Evolutionary conservation across 2,113 vertebrate genomes (phyloP), one percentile per base, ranked within the genome.

Genomic region (Amblyornis subalaris): DNA sequence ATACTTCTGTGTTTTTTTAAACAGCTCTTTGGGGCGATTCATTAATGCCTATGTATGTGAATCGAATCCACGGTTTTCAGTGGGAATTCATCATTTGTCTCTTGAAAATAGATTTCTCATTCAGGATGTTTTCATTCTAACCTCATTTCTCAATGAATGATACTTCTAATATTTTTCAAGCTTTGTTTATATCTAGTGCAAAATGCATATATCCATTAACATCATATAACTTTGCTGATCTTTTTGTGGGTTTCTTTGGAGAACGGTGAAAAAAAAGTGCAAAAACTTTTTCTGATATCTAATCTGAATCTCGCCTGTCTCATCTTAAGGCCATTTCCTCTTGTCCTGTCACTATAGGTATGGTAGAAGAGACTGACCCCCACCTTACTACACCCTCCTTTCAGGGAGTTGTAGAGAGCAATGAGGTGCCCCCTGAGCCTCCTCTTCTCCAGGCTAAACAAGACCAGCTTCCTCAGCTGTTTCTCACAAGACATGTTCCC

Each of bases 91-190:
- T 22, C 0, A 54, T 33, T 81, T 84, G 9, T 47, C 35, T 70
- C 77, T 86, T 67, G 26, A 76, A 85, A 90, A 0, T 2, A 61
- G 23, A 73, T 64, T 42, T 71, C 47, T 74, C 20, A 12, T 66
- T 89, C 48, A 58, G 42, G 6, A 24, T 70, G 70, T 42, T 94
- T 83, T 62, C 58, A 86, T 77, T 84, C 21, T 66, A 84, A 76
- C 7, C 11, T 11, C 7, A 62, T 62, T 80, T 35, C 16, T 74
- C 38, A 83, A 29, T 28, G 35, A 62, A 90, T 72, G 28, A 71
- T 44, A 75, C 9, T 38, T 47, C 6, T 5, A 85, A 72, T 3
- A 65, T 21, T 80, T 64, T 45, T 13, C 10, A 57, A 67, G 19
- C 4, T 82, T 75, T 93, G 8, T 31, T 81, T 78, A 29, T 12